Evolutionary conservation across 2,888 invertebrate genomes (phyloP), one percentile per base, ranked within the genome.

Genomic region (Protophormia terraenovae): DNA sequence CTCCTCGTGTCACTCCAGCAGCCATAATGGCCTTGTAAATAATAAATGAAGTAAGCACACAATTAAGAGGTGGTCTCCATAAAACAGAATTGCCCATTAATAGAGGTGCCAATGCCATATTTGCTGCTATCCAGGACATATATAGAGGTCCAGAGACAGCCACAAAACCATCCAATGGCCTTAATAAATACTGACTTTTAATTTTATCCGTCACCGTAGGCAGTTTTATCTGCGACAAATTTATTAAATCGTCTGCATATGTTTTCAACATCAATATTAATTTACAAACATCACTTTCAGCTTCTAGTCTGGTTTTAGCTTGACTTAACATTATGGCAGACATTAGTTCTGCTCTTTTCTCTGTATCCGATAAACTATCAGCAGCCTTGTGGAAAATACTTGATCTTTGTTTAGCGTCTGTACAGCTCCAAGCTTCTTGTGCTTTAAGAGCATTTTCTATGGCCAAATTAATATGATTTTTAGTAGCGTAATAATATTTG

Each of bases 1-100:
- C 96, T 41, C 98, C 99, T 0, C 96, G 94, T 0, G 99, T 98
- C 38, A 99, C 94, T 5, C 98, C 99, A 2, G 98, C 98, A 93
- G 98, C 98, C 84, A 96, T 94, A 93, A 98, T 96, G 50, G 98
- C 96, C 91, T 97, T 95, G 91, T 96, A 98, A 87, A 97, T 96
- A 84, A 95, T 94, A 95, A 97, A 99, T 92, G 98, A 98, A 22
- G 98, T 97, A 10, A 98, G 94, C 12, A 99, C 90, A 7, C 98
- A 98, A 0, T 98, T 98, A 91, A 98, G 98, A 0, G 98, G 98
- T 0, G 99, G 98, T 92, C 99, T 99, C 98, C 98, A 99, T 76
- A 99, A 90, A 2, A 98, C 97, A 10, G 95, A 95, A 91, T 98
- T 98, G 10, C 99, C 99, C 95, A 96, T 96, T 50, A 97, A 93